Evolutionary conservation across 2,797 vertebrate species (phyloP).

Genomic region (Sebastes vulpes): DNA sequence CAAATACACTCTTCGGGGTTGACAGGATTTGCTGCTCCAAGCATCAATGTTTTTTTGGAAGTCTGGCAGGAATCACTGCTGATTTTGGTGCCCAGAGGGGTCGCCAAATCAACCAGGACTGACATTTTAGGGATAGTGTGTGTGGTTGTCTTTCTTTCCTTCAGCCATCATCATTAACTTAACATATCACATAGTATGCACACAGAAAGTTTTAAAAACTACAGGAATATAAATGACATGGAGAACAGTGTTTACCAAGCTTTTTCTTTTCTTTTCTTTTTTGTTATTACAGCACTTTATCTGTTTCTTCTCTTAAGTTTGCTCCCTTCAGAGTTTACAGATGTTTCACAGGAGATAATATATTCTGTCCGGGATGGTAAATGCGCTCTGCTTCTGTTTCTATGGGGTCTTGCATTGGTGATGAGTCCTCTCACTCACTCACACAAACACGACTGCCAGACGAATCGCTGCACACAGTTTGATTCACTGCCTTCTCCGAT

Average conservation of each 20-base stretch:
- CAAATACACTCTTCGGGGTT: not conserved
- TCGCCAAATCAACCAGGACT: not conserved
- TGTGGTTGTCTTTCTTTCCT: not conserved
- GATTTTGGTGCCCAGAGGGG: not conserved
- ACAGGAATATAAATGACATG: not conserved
- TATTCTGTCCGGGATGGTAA: constrained; percentile 17
- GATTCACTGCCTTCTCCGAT: constrained; percentile 7
- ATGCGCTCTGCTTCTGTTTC: constrained; percentile 4
- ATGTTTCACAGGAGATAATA: constrained; percentile 18
- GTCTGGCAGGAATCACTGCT: not conserved
- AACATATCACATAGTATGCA: not conserved
- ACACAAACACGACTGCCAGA: not conserved
- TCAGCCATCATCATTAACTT: not conserved
- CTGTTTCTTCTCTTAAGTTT: not conserved
- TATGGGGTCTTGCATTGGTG: not conserved
- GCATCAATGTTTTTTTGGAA: not conserved
- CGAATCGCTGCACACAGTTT: not conserved
- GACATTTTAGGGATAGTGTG: not conserved
- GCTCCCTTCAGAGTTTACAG: not conserved
- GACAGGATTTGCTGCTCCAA: not conserved
- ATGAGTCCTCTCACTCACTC: not conserved
- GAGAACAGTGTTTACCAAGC: not conserved
- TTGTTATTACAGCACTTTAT: not conserved
- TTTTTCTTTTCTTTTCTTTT: not conserved
- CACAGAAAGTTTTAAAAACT: not conserved